phyloP scores from a whole-genome alignment of 2,888 invertebrate genomes.

The Ryuthela nishihirai region DNA sequence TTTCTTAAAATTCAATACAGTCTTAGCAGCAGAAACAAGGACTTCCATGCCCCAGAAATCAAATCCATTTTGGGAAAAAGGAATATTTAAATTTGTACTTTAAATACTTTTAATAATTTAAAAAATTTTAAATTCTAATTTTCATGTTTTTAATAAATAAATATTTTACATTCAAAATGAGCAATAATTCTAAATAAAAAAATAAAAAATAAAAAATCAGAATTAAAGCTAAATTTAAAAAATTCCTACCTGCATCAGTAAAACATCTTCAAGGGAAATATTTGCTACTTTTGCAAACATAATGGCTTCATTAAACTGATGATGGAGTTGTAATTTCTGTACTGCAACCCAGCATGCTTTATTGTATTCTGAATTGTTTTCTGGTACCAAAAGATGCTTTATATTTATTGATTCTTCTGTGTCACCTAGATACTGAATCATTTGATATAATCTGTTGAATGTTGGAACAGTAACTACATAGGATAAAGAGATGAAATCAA shows the following conservation, averaged over 20 bases:
- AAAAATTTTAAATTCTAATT: no score
- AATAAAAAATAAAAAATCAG: no score
- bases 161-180: no score
- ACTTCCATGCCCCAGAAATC: not conserved
- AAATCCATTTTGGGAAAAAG: not conserved
- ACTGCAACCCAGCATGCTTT: slow-evolving; percentile 13
- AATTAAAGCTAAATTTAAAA: not conserved
- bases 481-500: not conserved
- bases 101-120: no score
- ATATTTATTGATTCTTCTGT: slow-evolving; percentile 6
- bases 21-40: no score
- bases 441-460: slow-evolving; percentile 20
- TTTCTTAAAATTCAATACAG: no score
- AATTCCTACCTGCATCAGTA: slow-evolving; percentile 16
- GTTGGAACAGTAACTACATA: slow-evolving; percentile 18
- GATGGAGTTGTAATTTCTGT: slow-evolving; percentile 3
- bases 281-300: slow-evolving; percentile 17
- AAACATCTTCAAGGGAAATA: slow-evolving; percentile 16
- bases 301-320: slow-evolving; percentile 16
- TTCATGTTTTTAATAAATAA: no score
- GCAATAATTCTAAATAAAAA: no score
- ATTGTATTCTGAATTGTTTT: slow-evolving; percentile 6
- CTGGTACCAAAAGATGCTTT: slow-evolving; percentile 8
- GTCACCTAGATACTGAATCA: slow-evolving; percentile 18
- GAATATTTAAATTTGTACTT: no score